phyloP scores from a whole-genome alignment of 2,888 invertebrate genomes.

The Antitype chi region DNA sequence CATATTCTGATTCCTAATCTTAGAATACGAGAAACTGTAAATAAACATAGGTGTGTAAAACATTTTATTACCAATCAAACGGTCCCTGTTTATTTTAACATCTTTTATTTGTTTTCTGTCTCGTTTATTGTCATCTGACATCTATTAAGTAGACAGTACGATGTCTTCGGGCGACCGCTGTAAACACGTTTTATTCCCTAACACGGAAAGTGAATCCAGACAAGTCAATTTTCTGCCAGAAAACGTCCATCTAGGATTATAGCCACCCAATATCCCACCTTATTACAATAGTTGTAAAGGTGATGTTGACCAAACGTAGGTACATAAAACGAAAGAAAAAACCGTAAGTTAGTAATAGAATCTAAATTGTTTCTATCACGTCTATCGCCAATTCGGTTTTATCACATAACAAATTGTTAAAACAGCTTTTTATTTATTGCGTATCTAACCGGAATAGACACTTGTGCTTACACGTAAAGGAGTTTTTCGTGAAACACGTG shows the following conservation, averaged over 20 bases:
- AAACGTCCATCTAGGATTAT: too few relatives aligned
- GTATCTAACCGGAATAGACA: not conserved
- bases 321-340: not conserved
- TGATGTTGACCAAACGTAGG: not conserved
- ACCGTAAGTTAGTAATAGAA: not conserved
- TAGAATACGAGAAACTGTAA: not conserved
- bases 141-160: too few relatives aligned
- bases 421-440: not conserved
- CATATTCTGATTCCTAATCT: not conserved
- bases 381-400: conserved; percentile 47
- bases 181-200: too few relatives aligned
- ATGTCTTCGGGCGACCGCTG: too few relatives aligned
- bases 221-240: too few relatives aligned
- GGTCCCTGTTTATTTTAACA: too few relatives aligned
- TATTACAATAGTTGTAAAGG: not conserved
- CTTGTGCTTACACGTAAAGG: not conserved
- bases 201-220: too few relatives aligned
- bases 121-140: too few relatives aligned
- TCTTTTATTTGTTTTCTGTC: too few relatives aligned
- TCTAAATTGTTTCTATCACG: not conserved
- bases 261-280: too few relatives aligned
- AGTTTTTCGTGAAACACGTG: not conserved
- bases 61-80: not conserved
- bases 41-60: not conserved
- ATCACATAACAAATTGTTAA: conserved; percentile 43